Base-by-base conservation (phyloP, 2,888 invertebrate genomes). In the Stenoptilia bipunctidactyla region DNA sequence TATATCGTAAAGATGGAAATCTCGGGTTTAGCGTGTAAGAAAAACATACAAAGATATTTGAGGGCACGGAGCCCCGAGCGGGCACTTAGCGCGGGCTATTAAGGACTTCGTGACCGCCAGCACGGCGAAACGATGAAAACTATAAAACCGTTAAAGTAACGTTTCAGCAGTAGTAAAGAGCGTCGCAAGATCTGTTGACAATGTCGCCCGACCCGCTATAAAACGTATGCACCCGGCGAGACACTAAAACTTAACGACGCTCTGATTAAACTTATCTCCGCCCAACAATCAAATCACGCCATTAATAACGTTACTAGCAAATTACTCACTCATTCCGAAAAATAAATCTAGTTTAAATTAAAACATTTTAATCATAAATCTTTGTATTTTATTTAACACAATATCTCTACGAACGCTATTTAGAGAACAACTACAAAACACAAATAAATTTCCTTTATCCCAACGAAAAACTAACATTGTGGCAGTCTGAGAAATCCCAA, bases 111-210 rank as follows among this genome's bases (percentile, higher is more conserved):
- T 71, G 79, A 75, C 82, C 82, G 79, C 71, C 72, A 68, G 72
- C 66, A 72, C 72, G 73, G 69, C 76, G 75, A 75, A 76, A 76
- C 72, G 76, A 70, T 79, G 67, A 74, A 79, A 80, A 82, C 82
- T 82, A 83, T 83, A 83, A 83, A 83, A 83, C 77, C 68, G 79
- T 80, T 82, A 82, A 82, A 82, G 79, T 74, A 80, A 75, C 80
- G 75, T 82, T 82, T 79, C 80, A 79, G 73, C 74, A 76, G 79
- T 77, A 65, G 79, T 83, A 82, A 83, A 82, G 82, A 79, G 74
- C 71, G 73, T 73, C 73, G 73, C 77, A 68, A 76, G 82, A 80
- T 82, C 80, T 82, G 80, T 83, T 80, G 83, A 83, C 83, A 83
- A 82, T 82, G 83, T 83, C 79, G 74, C 70, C 70, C 66, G 65